These are phyloP conservation scores for Clusia tigrina DNA, from an alignment of 2,888 invertebrate genomes.

Conservation along the genomic window DNA sequence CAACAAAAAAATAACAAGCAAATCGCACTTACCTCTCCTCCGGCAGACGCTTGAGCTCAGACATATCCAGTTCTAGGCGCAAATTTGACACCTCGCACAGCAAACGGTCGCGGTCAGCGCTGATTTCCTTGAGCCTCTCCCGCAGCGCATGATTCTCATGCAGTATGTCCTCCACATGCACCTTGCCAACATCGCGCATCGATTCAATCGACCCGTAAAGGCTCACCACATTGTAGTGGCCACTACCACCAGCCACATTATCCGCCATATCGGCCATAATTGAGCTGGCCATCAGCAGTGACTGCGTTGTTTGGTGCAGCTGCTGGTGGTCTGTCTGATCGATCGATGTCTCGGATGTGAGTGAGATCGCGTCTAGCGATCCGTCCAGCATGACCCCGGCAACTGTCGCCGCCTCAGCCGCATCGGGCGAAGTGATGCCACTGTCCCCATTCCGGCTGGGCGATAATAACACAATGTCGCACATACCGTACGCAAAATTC, in stretches of 20 bases:
- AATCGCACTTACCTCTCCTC: constrained; percentile 59
- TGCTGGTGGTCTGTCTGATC: constrained; percentile 36
- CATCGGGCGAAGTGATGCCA: background rate
- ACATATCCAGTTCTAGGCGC: constrained; percentile 63
- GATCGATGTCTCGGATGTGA: constrained; percentile 26
- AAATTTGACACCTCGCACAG: constrained; percentile 62
- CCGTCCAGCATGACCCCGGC: background rate
- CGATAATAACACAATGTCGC: background rate
- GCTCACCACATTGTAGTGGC: constrained; percentile 19
- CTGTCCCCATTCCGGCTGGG: constrained; percentile 5
- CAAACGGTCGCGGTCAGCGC: constrained; percentile 59
- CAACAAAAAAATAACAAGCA: background rate
- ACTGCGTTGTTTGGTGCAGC: constrained; percentile 60
- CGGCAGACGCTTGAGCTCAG: constrained; percentile 61
- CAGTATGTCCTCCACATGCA: constrained; percentile 58
- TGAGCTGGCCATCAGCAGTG: constrained; percentile 59
- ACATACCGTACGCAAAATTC: background rate
- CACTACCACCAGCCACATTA: constrained; percentile 26
- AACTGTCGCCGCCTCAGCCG: background rate
- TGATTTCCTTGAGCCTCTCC: constrained; percentile 58
- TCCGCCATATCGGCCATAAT: constrained; percentile 47
- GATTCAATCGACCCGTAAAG: constrained; percentile 33
- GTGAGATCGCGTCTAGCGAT: constrained; percentile 30
- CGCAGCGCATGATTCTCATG: constrained; percentile 58
- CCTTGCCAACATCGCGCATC: constrained; percentile 27